Evolutionary conservation across 2,888 invertebrate species (phyloP).

Genomic region (Silvanus unidentatus): DNA sequence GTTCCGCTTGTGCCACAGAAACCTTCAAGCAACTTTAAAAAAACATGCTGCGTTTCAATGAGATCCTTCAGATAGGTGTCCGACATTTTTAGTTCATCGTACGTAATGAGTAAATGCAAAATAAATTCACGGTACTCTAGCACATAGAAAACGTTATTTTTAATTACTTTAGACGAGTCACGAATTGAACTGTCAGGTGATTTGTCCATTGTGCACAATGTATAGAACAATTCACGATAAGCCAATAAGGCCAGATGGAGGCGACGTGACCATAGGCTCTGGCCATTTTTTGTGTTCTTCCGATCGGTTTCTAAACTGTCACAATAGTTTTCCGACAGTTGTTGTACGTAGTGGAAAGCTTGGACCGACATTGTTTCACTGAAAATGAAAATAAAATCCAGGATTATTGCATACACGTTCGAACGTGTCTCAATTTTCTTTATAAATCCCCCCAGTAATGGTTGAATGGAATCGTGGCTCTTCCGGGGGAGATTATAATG

Average conservation of each 20-base stretch:
- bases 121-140: slow-evolving; percentile 90
- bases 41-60: slow-evolving; percentile 83
- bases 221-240: slow-evolving; percentile 77
- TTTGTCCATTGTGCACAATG: slow-evolving; percentile 76
- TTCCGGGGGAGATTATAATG: too few species aligned
- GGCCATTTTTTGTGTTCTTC: slow-evolving; percentile 79
- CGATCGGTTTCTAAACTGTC: slow-evolving; percentile 84
- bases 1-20: slow-evolving; percentile 58
- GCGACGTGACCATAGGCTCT: slow-evolving; percentile 73
- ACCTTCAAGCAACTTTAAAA: slow-evolving; percentile 81
- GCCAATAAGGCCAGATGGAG: slow-evolving; percentile 79
- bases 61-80: slow-evolving; percentile 79
- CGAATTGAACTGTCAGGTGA: slow-evolving; percentile 63
- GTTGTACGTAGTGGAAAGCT: slow-evolving; percentile 91
- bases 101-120: slow-evolving; percentile 71
- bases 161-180: slow-evolving; percentile 78
- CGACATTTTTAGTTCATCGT: slow-evolving; percentile 81
- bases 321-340: slow-evolving; percentile 78
- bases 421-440: too few species aligned
- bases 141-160: slow-evolving; percentile 89
- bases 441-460: not conserved
- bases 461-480: not conserved
- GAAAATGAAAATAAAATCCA: slow-evolving; percentile 33
- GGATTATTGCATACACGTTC: too few species aligned
- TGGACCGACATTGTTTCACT: slow-evolving; percentile 91